phyloP scores from a whole-genome alignment of 2,797 vertebrate species.

The Anabacerthia variegaticeps region DNA sequence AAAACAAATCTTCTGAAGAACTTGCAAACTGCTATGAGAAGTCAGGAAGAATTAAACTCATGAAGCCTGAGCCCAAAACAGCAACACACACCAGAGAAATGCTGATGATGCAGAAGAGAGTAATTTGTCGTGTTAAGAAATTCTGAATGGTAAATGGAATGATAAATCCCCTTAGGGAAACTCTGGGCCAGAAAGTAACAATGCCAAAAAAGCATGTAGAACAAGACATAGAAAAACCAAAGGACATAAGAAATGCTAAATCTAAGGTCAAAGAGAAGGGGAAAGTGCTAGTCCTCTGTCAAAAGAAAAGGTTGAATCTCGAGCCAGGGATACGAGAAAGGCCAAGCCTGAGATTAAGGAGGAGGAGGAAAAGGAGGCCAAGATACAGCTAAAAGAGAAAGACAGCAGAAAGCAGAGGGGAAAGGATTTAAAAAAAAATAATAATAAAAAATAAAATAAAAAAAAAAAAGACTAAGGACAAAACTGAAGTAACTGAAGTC shows the following conservation, averaged over 20 bases:
- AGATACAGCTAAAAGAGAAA: slow-evolving; percentile 5
- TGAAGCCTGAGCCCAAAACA: neutral
- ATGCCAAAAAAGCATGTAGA: neutral
- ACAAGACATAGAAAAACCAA: neutral
- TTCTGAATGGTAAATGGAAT: slow-evolving; percentile 8
- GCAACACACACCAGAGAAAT: neutral
- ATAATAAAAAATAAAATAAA: neutral
- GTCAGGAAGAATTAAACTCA: slow-evolving; percentile 15
- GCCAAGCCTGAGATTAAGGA: slow-evolving; percentile 35
- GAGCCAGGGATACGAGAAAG: neutral
- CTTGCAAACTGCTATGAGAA: neutral
- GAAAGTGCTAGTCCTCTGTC: neutral
- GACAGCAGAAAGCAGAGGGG: neutral
- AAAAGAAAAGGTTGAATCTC: slow-evolving; percentile 17
- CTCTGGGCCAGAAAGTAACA: neutral
- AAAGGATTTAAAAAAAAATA: neutral
- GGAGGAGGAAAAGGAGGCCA: slow-evolving; percentile 14
- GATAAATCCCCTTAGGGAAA: neutral
- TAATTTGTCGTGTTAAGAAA: neutral
- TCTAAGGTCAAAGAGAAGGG: slow-evolving; percentile 46
- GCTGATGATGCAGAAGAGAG: neutral
- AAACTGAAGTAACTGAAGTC: neutral
- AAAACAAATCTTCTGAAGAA: neutral
- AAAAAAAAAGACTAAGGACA: neutral
- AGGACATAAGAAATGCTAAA: neutral